Base-by-base conservation (phyloP, 2,888 invertebrate genomes). In the Bimastos eiseni region DNA sequence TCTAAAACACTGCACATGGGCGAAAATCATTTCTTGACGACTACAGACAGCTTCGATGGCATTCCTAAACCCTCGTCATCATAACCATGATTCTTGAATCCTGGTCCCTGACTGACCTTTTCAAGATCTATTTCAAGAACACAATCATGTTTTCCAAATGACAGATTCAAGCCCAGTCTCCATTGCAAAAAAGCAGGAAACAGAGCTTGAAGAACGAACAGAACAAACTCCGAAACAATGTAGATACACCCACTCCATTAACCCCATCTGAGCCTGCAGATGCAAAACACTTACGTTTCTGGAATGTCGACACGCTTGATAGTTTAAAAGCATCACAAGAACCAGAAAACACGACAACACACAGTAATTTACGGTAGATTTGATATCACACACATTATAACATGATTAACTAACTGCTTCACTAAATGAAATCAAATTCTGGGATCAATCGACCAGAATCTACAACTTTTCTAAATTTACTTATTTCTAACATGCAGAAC, bases 221-320 rank as follows among this genome's bases (percentile, higher is more conserved):
- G 8, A 70, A 70, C 70, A 70, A 55, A n/a, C 37, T 33, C 86
- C 34, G 36, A 86, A 37, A 86, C 34, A 34, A 86, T 36, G 36
- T n/a, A 34, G 37, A 36, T 33, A 36, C 86, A 36, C 86, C 34
- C 34, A 86, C 37, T 86, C 86, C 15, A 21, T 86, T 15, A 36
- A 86, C 36, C 21, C 37, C 86, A 86, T 86, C 86, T 86, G 86
- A 86, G n/a, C 86, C 86, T 86, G 86, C 86, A 86, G 86, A 86
- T 86, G 24, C n/a, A 86, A 86, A 86, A 86, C 86, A 36, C 21
- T 24, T 2, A 84, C 84, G 19, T 84, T 34, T 17, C 36, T 86
- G 86, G 86, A 86, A 86, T 86, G 86, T 86, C 86, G 37, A 37
- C 37, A 37, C 86, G 37, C 37, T 86, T 86, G 21, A 86, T 33